These are phyloP conservation scores for Crocidura indochinensis DNA, from an alignment of 2,797 vertebrate species.

Conservation along the genomic window DNA sequence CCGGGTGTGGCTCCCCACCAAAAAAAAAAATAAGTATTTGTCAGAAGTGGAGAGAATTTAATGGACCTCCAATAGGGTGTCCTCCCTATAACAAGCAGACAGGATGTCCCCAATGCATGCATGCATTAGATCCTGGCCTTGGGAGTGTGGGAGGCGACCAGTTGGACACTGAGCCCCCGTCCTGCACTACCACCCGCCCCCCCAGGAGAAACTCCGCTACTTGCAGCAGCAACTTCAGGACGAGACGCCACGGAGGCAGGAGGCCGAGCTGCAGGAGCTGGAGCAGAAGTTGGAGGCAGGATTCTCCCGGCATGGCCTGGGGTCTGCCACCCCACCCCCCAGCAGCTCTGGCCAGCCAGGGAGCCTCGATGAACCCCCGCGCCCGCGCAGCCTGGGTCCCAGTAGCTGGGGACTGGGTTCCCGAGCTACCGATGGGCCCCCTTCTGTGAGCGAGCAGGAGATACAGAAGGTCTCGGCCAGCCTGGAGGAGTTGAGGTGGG, in stretches of 20 bases:
- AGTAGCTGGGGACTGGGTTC: constrained; percentile 48
- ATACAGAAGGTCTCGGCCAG: constrained; percentile 75
- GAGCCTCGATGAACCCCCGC: constrained; percentile 57
- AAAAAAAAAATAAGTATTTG: no score
- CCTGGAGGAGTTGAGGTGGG: constrained; percentile 81
- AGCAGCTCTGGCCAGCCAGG: background rate
- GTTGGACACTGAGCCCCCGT: background rate
- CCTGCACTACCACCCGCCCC: background rate
- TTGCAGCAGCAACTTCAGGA: constrained; percentile 86
- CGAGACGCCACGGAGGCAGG: constrained; percentile 78
- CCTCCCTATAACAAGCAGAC: background rate
- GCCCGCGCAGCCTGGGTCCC: background rate
- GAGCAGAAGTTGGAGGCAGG: constrained; percentile 77
- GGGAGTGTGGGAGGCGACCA: background rate
- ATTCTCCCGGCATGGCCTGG: constrained; percentile 65
- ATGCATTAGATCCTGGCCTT: no score
- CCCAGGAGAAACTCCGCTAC: constrained; percentile 85
- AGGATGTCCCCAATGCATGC: background rate
- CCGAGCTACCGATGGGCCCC: constrained; percentile 41
- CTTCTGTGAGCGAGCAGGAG: constrained; percentile 68
- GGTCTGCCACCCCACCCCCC: background rate
- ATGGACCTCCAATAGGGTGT: background rate
- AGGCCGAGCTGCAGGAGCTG: constrained; percentile 77
- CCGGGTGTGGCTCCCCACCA: no score
- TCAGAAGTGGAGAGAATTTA: background rate